phyloP scores from a whole-genome alignment of 2,888 invertebrate genomes.

The Lobophora halterata region DNA sequence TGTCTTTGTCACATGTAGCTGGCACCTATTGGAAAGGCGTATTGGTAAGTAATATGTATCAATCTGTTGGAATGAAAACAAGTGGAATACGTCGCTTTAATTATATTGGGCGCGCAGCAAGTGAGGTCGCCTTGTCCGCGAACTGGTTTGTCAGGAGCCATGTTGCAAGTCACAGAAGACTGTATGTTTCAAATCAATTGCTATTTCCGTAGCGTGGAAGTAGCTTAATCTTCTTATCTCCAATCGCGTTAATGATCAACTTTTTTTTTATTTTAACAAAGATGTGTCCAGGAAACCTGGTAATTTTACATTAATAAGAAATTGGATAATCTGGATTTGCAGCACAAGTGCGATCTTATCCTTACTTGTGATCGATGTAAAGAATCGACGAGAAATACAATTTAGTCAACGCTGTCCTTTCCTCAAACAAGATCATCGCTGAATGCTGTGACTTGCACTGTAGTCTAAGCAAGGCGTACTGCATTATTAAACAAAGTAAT shows the following conservation, averaged over 20 bases:
- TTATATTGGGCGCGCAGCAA: constrained; percentile 64
- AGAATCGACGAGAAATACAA: too few relatives aligned
- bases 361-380: too few relatives aligned
- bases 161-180: constrained; percentile 45
- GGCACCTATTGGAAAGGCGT: constrained; percentile 51
- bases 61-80: constrained; percentile 64
- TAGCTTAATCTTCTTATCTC: too few relatives aligned
- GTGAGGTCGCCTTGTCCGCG: constrained; percentile 71
- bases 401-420: too few relatives aligned
- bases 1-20: constrained; percentile 38
- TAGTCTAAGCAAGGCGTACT: constrained; percentile 33
- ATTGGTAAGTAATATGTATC: constrained; percentile 54
- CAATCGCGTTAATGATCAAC: too few relatives aligned
- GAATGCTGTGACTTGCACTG: constrained; percentile 38
- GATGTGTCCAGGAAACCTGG: too few relatives aligned
- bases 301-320: too few relatives aligned
- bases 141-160: constrained; percentile 71
- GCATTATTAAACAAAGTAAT: constrained; percentile 37
- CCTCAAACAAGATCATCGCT: too few relatives aligned
- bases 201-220: too few relatives aligned
- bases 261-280: too few relatives aligned
- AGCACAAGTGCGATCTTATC: too few relatives aligned
- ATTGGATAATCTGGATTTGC: too few relatives aligned
- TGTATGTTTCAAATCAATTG: constrained; percentile 11
- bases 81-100: constrained; percentile 73